phyloP scores from a whole-genome alignment of 1,140 invertebrate species.

The Pomacea maculata region DNA sequence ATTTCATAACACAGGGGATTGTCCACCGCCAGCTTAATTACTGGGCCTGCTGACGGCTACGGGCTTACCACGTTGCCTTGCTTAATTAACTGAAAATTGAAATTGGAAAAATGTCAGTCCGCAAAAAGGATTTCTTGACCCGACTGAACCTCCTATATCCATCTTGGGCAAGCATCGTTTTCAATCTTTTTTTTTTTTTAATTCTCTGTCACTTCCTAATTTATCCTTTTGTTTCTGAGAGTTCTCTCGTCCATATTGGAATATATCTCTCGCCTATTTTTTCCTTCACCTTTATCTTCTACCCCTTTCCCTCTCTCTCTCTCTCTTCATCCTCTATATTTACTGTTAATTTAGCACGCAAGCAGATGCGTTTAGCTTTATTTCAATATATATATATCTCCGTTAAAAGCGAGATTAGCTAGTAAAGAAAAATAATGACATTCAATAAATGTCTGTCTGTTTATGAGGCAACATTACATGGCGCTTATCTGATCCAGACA shows the following conservation, averaged over 20 bases:
- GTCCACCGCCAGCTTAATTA: conserved; percentile 25
- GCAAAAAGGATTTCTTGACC: conserved; percentile 27
- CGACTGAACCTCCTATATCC: conserved; percentile 20
- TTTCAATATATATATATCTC: too few relatives aligned
- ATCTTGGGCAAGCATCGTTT: conserved; percentile 8
- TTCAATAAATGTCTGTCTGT: too few relatives aligned
- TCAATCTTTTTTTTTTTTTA: not conserved
- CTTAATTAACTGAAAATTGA: conserved; percentile 36
- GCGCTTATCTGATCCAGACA: too few relatives aligned
- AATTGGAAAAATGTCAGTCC: conserved; percentile 36
- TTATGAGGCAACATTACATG: too few relatives aligned
- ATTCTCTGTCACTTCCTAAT: not conserved
- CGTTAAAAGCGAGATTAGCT: too few relatives aligned
- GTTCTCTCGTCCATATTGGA: not conserved
- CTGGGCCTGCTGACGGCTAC: conserved; percentile 19
- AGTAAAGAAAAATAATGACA: too few relatives aligned
- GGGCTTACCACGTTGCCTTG: conserved; percentile 25
- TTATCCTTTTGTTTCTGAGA: not conserved
- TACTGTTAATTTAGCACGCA: not conserved
- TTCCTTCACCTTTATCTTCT: not conserved
- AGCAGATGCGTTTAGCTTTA: too few relatives aligned
- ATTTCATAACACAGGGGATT: conserved; percentile 19
- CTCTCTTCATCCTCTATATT: not conserved
- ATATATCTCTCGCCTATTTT: not conserved
- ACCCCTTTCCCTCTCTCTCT: not conserved